Evolutionary conservation across 2,113 vertebrate genomes (phyloP), one percentile per base, ranked within the genome.

Genomic region (Pachypanchax playfairii): DNA sequence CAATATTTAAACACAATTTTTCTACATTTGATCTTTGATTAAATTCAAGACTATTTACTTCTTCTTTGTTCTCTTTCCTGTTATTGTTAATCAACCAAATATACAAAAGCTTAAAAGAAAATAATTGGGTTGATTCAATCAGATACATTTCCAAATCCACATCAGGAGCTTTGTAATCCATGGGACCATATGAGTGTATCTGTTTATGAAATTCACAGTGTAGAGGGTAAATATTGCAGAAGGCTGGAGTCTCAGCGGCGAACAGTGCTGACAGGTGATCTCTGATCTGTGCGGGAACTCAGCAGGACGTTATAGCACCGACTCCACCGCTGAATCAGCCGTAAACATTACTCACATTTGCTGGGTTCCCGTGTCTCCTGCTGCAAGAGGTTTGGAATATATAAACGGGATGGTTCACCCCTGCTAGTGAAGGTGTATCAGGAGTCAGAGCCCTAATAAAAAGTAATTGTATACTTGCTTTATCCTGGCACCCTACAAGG

Each of bases 161-260:
- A 53, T 11, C 21, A 33, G 42, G 10, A 63, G 41, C 52, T 31
- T 44, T 48, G 39, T 56, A 52, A 13, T 48, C 48, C 43, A 22
- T 49, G 28, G 20, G 1, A 52, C 33, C 51, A 21, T 18, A 31
- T 59, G 43, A 35, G 35, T 33, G 50, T 22, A 22, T 54, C 25
- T 22, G 28, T 41, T 52, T 48, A 22, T 75, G 55, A 80, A 44
- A 73, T 58, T 43, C 65, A 73, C 65, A 41, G 25, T 82, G 84
- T 82, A 73, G 68, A 29, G 67, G 64, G 69, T 87, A 84, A 88
- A 87, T 83, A 86, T 73, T 83, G 78, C 69, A 89, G 83, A 81
- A 84, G 80, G 66, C 80, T 72, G 60, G 61, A 70, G 77, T 80
- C 83, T 84, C 73, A 28, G 57, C 66, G 84, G 72, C 51, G 67